phyloP scores from a whole-genome alignment of 1,140 invertebrate genomes.

The Chironomus striatipennis region DNA sequence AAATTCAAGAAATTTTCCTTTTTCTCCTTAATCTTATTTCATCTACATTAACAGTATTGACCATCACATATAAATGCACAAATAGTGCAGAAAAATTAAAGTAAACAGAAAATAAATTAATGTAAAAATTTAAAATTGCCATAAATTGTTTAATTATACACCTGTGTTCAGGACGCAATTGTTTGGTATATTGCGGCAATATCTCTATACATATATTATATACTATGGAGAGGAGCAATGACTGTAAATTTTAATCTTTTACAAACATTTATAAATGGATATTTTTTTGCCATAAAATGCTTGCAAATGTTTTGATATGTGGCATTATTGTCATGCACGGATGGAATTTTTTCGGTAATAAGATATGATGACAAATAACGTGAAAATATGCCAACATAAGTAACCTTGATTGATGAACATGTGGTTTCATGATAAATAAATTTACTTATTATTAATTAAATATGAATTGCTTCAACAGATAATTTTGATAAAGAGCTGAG shows the following conservation, averaged over 20 bases:
- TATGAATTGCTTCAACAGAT: no score
- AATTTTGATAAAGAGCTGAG: no score
- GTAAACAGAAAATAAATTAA: not conserved
- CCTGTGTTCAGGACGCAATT: not conserved
- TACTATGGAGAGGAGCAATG: no score
- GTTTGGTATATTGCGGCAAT: not conserved
- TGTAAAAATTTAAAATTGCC: not conserved
- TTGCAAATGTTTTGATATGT: not conserved
- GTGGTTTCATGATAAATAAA: not conserved
- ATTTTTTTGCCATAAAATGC: not conserved
- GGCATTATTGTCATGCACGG: not conserved
- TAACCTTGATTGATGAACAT: constrained; percentile 13
- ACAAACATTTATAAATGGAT: no score
- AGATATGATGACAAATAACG: not conserved
- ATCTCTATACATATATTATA: not conserved
- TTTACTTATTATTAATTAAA: not conserved
- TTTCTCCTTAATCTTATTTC: not conserved
- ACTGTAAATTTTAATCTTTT: no score
- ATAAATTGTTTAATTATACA: constrained; percentile 10
- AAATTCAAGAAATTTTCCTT: not conserved
- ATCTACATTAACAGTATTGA: no score
- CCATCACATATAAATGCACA: not conserved
- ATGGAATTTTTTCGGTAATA: not conserved
- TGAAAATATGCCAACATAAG: not conserved
- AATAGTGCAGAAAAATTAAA: not conserved